A percentile compares a stretch with the other conserved stretches of the same genome.
Conservation (phyloP, 2,888 invertebrate species). For the Physocephala rufipes region DNA sequence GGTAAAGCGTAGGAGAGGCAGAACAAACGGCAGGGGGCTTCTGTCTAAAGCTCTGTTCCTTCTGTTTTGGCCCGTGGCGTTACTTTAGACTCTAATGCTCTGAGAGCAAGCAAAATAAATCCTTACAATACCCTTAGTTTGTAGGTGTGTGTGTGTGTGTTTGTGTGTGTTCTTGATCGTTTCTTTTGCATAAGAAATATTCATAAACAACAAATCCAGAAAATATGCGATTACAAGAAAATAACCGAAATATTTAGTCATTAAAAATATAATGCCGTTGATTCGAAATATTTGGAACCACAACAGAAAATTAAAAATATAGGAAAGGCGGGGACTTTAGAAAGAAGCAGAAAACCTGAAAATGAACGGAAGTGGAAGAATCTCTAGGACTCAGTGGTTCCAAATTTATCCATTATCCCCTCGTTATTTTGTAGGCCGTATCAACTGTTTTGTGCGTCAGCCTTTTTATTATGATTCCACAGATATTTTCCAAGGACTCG, state of each 20-base stretch:
- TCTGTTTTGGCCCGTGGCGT: neutral
- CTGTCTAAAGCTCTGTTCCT: too few relatives aligned
- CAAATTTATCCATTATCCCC: too few relatives aligned
- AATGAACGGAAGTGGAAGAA: neutral
- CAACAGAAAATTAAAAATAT: neutral
- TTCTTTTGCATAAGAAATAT: neutral
- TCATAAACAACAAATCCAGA: neutral
- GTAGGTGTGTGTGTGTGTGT: neutral
- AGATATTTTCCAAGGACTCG: too few relatives aligned
- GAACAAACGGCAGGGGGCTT: neutral
- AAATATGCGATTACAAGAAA: neutral
- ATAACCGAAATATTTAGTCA: conserved; percentile 26
- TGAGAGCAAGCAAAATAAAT: too few relatives aligned
- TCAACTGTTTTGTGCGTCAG: too few relatives aligned
- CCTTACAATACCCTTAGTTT: neutral
- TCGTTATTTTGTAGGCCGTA: too few relatives aligned
- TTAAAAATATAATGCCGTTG: conserved; percentile 16
- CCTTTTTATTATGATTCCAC: too few relatives aligned
- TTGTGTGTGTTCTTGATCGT: neutral
- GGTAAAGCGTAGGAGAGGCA: neutral
- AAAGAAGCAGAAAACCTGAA: neutral
- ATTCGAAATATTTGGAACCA: neutral
- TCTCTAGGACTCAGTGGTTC: too few relatives aligned
- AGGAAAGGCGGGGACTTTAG: too few relatives aligned
- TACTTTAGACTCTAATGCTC: too few relatives aligned